phyloP scores from a whole-genome alignment of 2,888 invertebrate species.

The Julus scandinavius region DNA sequence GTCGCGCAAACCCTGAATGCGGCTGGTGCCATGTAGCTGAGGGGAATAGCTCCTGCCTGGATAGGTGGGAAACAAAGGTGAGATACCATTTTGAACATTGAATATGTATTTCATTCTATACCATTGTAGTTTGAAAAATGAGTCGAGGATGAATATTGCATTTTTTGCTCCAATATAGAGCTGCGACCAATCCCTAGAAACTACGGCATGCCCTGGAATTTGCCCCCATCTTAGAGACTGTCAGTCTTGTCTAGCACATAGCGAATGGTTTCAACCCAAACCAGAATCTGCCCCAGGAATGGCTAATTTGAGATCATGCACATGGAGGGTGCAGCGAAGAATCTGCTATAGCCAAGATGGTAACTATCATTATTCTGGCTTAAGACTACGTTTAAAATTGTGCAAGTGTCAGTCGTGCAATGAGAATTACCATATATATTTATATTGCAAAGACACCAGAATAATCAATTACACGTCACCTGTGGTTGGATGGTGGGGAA shows the following conservation, averaged over 20 bases:
- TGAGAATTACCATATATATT: too few species aligned
- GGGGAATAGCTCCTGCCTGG: conserved; percentile 78
- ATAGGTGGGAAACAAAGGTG: conserved; percentile 49
- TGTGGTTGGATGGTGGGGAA: conserved; percentile 90
- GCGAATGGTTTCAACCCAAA: conserved; percentile 68
- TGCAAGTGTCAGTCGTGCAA: too few species aligned
- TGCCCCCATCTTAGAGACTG: conserved; percentile 91
- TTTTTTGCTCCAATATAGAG: conserved; percentile 63
- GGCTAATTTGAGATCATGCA: conserved; percentile 78
- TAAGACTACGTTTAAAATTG: too few species aligned
- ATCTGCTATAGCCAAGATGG: conserved; percentile 88
- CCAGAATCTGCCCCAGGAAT: conserved; percentile 52
- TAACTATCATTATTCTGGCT: conserved; percentile 63
- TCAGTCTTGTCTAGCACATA: conserved; percentile 87
- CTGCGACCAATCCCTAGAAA: conserved; percentile 53
- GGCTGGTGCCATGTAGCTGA: conserved; percentile 82
- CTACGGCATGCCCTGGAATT: conserved; percentile 68
- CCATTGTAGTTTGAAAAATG: background rate
- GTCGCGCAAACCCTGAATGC: conserved; percentile 90
- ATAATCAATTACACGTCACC: conserved; percentile 78
- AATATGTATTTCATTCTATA: conserved; percentile 33
- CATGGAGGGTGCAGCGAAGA: conserved; percentile 94
- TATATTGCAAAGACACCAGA: background rate
- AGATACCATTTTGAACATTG: background rate
- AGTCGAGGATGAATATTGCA: background rate